A percentile compares a stretch with the other conserved stretches of the same genome.
These are phyloP conservation scores for Phyllostomus discolor DNA, from an alignment of 2,113 vertebrate genomes.

Conservation along the genomic window DNA sequence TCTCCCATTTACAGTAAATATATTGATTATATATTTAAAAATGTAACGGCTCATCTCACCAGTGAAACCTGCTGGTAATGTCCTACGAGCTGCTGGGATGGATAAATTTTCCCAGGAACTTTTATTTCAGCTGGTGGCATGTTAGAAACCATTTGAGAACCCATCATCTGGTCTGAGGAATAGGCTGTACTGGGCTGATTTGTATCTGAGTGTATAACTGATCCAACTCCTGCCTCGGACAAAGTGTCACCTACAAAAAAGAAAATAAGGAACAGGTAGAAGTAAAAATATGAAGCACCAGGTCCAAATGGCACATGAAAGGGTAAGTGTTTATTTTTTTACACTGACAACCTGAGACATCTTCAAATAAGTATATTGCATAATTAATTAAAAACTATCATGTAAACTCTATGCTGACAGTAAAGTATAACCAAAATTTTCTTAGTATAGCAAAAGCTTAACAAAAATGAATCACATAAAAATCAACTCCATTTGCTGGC, in stretches of 20 bases:
- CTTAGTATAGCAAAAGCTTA: constrained; percentile 26
- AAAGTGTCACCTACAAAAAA: constrained; percentile 70
- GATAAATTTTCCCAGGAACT: constrained; percentile 64
- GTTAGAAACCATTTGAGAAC: constrained; percentile 79
- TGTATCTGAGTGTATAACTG: constrained; percentile 61
- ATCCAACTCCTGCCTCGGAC: constrained; percentile 75
- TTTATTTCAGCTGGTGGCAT: constrained; percentile 78
- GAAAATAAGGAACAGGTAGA: constrained; percentile 38
- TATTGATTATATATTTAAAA: constrained; percentile 15
- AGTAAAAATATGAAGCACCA: constrained; percentile 30
- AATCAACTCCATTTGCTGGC: neutral
- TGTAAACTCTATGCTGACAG: neutral
- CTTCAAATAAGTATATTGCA: constrained; percentile 1
- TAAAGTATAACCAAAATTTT: neutral
- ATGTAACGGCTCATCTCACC: constrained; percentile 74
- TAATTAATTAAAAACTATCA: neutral
- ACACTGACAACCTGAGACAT: neutral
- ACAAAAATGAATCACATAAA: constrained; percentile 37
- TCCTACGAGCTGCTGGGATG: constrained; percentile 60
- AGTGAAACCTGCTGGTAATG: constrained; percentile 79
- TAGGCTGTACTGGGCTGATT: constrained; percentile 66
- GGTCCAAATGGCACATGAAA: constrained; percentile 29
- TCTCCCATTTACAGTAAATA: constrained; percentile 23
- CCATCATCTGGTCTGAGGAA: constrained; percentile 80
- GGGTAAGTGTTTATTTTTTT: neutral